A percentile compares a stretch with the other conserved stretches of the same genome.
These are phyloP conservation scores for Picathartes gymnocephalus DNA, from an alignment of 2,113 vertebrate species.

Conservation along the genomic window DNA sequence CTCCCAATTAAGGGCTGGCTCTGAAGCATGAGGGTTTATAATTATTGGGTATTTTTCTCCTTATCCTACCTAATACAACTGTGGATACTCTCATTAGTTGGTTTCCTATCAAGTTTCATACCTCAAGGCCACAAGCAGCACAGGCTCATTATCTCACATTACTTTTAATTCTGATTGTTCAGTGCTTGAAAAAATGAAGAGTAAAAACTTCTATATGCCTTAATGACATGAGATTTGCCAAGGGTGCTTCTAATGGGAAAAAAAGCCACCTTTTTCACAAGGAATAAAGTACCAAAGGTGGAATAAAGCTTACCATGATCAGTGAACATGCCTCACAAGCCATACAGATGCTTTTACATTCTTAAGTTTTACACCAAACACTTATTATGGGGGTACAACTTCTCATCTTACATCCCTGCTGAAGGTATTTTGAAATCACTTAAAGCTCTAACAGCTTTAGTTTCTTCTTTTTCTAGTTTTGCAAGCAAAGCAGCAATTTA, in stretches of 20 bases:
- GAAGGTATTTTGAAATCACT: conserved; percentile 10
- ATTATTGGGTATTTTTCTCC: neutral
- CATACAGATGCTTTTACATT: neutral
- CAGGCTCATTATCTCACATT: neutral
- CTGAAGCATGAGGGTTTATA: neutral
- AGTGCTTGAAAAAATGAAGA: conserved; percentile 1
- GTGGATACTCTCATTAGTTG: conserved; percentile 17
- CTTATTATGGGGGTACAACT: neutral
- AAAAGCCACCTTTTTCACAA: neutral
- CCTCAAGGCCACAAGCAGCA: conserved; percentile 26
- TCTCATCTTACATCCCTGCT: neutral
- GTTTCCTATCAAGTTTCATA: conserved; percentile 6
- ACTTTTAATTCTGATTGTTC: conserved; percentile 35
- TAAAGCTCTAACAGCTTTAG: conserved; percentile 2
- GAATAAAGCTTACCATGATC: neutral
- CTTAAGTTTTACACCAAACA: neutral
- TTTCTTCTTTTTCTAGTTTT: conserved; percentile 11
- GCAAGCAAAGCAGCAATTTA: conserved; percentile 36
- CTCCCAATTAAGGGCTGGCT: neutral
- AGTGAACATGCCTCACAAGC: neutral
- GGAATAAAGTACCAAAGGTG: neutral
- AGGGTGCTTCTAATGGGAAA: neutral
- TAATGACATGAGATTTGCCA: neutral
- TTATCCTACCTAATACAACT: neutral
- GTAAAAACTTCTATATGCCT: neutral